phyloP scores from a whole-genome alignment of 2,888 invertebrate species.

The Tetropium fuscum region DNA sequence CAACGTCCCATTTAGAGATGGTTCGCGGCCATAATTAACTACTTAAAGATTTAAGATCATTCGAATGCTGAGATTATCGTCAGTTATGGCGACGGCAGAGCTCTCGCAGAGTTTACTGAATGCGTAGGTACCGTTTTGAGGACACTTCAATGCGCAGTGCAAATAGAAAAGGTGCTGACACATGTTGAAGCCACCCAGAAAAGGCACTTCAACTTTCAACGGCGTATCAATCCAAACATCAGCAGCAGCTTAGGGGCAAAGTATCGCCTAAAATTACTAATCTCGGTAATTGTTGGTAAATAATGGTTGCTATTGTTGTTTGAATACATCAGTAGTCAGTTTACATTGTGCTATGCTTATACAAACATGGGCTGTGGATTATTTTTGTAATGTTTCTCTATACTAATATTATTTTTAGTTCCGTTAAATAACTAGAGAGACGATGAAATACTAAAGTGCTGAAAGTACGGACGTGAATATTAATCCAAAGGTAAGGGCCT shows the following conservation, averaged over 20 bases:
- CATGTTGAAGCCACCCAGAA: slow-evolving; percentile 50
- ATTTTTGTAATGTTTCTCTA: not conserved
- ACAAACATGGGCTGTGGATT: too few species aligned
- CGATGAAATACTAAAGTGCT: too few species aligned
- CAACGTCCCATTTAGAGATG: too few species aligned
- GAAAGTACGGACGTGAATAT: too few species aligned
- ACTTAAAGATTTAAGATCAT: slow-evolving; percentile 48
- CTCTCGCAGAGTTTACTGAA: slow-evolving; percentile 30
- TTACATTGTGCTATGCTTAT: too few species aligned
- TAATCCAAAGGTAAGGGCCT: too few species aligned
- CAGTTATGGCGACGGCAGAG: slow-evolving; percentile 45
- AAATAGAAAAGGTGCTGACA: slow-evolving; percentile 51
- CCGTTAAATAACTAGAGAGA: too few species aligned
- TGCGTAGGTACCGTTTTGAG: slow-evolving; percentile 49
- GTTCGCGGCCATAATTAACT: slow-evolving; percentile 49
- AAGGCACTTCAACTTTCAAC: slow-evolving; percentile 37
- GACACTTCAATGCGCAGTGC: slow-evolving; percentile 43
- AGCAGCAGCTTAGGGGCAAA: slow-evolving; percentile 31
- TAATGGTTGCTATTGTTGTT: slow-evolving; percentile 43
- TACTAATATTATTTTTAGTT: slow-evolving; percentile 7
- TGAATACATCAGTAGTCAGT: slow-evolving; percentile 50
- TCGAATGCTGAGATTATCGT: slow-evolving; percentile 42
- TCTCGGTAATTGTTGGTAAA: slow-evolving; percentile 45
- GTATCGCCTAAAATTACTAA: slow-evolving; percentile 46
- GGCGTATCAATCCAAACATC: slow-evolving; percentile 25